These are phyloP conservation scores for Tineola bisselliella DNA, from an alignment of 2,888 invertebrate genomes.

Conservation along the genomic window DNA sequence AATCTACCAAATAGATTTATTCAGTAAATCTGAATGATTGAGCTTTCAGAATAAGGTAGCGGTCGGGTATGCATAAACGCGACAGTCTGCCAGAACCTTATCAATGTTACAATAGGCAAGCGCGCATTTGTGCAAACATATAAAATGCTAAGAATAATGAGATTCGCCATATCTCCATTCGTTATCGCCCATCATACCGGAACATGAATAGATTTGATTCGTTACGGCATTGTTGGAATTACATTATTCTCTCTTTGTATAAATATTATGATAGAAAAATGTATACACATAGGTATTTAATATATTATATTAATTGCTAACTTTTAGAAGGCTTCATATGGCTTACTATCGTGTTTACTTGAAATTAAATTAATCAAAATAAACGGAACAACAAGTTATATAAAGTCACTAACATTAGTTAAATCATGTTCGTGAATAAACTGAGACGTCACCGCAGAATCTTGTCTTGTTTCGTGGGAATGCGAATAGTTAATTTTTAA, in stretches of 20 bases:
- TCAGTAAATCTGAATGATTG: too few species aligned
- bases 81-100: not conserved
- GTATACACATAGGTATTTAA: too few species aligned
- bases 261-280: not conserved
- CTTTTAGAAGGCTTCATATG: too few species aligned
- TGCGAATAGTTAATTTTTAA: not conserved
- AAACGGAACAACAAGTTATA: too few species aligned
- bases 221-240: conserved; percentile 29
- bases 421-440: too few species aligned
- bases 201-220: conserved; percentile 39
- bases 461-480: not conserved
- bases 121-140: not conserved
- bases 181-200: conserved; percentile 55
- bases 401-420: too few species aligned
- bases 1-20: too few species aligned
- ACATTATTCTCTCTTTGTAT: conserved; percentile 14
- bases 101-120: not conserved
- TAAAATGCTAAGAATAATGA: not conserved
- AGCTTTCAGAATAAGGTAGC: too few species aligned
- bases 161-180: conserved; percentile 3
- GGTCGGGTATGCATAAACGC: too few species aligned
- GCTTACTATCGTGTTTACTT: too few species aligned
- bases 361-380: too few species aligned
- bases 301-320: too few species aligned
- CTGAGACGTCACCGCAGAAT: not conserved